Evolutionary conservation across 2,888 invertebrate genomes (phyloP), one percentile per base, ranked within the genome.

Genomic region (Nomada ferruginata): DNA sequence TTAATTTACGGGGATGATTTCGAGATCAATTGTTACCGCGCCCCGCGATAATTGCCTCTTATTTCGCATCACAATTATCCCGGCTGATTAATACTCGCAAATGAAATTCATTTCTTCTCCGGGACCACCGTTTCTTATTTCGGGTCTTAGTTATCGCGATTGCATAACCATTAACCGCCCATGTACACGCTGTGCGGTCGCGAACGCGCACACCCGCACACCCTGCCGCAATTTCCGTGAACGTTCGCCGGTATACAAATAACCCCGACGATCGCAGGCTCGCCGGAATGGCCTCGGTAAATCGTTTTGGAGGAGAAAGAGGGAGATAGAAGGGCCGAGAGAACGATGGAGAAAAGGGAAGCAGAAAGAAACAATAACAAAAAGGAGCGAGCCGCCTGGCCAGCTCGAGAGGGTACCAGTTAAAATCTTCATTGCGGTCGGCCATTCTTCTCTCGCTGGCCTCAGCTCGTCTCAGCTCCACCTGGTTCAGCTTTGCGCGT

Each of bases 381-480:
- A 83, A 86, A 79, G 83, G 83, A 78, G 60, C 79, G 76, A 81
- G 52, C 61, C 84, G 77, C 70, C 60, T 55, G 77, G 76, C 72
- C 81, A 78, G 77, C 76, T 61, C 83, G 88, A 82, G 84, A 89
- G 87, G 90, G 89, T 91, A 91, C 90, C 87, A 90, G 91, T 92
- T 93, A 93, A 92, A 93, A 93, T 92, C 92, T 92, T 92, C 92
- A 93, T 92, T 91, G 92, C 91, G 91, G 91, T 92, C 91, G 89
- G 91, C 91, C 92, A 92, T 92, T 91, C 91, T 92, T 91, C 88
- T 91, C 89, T 86, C 85, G 88, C 85, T 83, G 77, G 79, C 80
- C 87, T 85, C 82, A 79, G 82, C 84, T 87, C 84, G 79, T 69
- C 86, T 86, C 84, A 71, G 66, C 84, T 84, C 76, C 88, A 86